These are phyloP conservation scores for Psephotus haematonotus DNA, from an alignment of 2,113 vertebrate species.

Conservation along the genomic window DNA sequence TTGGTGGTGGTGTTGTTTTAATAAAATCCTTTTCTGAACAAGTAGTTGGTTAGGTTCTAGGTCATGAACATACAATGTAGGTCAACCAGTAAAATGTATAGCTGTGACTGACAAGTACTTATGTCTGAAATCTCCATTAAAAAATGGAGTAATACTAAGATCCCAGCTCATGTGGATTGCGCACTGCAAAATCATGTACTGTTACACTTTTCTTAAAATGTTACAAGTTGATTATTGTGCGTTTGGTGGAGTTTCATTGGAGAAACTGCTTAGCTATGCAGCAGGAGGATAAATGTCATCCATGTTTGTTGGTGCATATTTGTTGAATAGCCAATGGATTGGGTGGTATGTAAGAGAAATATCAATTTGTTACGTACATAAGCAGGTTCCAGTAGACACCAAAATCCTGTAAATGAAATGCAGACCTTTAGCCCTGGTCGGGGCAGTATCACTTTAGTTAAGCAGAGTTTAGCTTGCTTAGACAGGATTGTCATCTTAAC, in stretches of 20 bases:
- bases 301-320: not conserved
- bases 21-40: not conserved
- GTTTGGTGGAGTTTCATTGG: not conserved
- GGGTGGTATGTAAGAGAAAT: not conserved
- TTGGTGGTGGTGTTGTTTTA: not conserved
- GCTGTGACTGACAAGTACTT: not conserved
- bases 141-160: not conserved
- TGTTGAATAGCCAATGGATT: not conserved
- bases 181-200: not conserved
- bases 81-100: not conserved
- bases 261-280: not conserved
- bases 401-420: not conserved
- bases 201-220: not conserved
- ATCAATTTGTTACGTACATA: not conserved
- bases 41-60: not conserved
- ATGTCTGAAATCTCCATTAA: not conserved
- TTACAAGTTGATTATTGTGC: fast-evolving
- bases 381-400: not conserved
- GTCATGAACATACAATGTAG: not conserved
- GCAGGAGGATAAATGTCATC: not conserved
- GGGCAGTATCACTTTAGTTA: not conserved
- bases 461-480: not conserved
- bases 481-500: not conserved
- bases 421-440: not conserved
- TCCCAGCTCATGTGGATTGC: not conserved